These are phyloP conservation scores for Cataglyphis hispanica DNA, from an alignment of 1,140 invertebrate species.

Conservation along the genomic window DNA sequence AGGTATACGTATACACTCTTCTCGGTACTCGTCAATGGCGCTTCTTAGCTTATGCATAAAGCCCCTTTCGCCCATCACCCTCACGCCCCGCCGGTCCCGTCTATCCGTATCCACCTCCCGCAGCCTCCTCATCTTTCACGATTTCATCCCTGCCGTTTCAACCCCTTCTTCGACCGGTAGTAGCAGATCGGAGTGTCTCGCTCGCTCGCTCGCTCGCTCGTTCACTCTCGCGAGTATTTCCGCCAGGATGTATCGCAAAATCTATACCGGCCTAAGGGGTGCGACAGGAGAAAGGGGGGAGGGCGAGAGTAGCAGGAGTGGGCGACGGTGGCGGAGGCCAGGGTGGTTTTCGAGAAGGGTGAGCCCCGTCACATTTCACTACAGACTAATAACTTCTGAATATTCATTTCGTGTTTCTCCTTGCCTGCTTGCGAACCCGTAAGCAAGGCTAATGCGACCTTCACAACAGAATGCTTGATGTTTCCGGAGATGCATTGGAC, in stretches of 20 bases:
- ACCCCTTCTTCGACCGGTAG: constrained; percentile 73
- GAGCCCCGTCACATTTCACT: constrained; percentile 87
- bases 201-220: constrained; percentile 75
- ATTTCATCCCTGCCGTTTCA: constrained; percentile 72
- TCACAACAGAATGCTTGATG: constrained; percentile 77
- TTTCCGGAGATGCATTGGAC: neutral
- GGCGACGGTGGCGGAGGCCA: constrained; percentile 77
- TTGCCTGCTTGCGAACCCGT: constrained; percentile 80
- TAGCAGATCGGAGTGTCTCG: constrained; percentile 70
- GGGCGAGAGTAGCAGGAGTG: constrained; percentile 66
- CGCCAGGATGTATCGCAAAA: constrained; percentile 85
- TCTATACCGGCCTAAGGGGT: constrained; percentile 82
- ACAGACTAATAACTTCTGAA: constrained; percentile 87
- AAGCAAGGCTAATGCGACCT: constrained; percentile 85
- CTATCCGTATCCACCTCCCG: constrained; percentile 56
- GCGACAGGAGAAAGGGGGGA: constrained; percentile 32
- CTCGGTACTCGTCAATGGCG: constrained; percentile 80
- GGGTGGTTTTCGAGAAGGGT: constrained; percentile 83
- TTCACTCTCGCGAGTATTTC: constrained; percentile 77
- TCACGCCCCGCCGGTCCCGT: constrained; percentile 63
- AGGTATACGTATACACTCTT: constrained; percentile 64
- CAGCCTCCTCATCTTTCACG: constrained; percentile 69
- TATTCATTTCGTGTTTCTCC: constrained; percentile 87
- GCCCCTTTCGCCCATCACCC: constrained; percentile 80
- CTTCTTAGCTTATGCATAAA: constrained; percentile 86